These are phyloP conservation scores for Neolamprologus modestus DNA, from an alignment of 2,113 vertebrate genomes.

Conservation along the genomic window DNA sequence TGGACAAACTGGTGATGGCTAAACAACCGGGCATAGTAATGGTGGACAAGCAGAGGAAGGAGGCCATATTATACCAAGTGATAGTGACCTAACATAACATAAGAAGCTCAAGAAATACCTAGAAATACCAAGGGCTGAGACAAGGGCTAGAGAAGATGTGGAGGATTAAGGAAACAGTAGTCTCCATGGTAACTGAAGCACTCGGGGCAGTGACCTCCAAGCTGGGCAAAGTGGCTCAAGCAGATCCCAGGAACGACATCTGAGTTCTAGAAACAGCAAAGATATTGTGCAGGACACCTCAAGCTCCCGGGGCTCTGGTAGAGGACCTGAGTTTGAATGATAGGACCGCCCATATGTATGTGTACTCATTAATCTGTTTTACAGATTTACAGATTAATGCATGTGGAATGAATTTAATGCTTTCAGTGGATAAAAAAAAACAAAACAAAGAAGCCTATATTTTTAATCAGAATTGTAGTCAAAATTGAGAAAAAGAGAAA, in stretches of 20 bases:
- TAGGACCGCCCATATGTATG: background rate
- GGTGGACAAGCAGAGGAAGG: background rate
- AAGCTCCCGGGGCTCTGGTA: background rate
- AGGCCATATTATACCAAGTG: background rate
- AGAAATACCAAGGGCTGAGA: background rate
- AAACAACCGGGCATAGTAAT: background rate
- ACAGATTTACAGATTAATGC: background rate
- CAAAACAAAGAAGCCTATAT: background rate
- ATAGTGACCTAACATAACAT: background rate
- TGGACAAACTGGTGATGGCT: background rate
- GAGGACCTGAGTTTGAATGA: background rate
- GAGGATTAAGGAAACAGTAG: background rate
- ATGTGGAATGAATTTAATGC: too few relatives aligned
- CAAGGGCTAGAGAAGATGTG: background rate
- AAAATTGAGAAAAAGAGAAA: background rate
- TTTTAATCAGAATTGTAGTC: background rate
- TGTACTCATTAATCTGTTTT: background rate
- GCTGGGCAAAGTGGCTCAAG: background rate
- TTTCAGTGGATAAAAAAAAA: background rate
- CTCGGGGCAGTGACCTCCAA: accelerated
- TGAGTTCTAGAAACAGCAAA: background rate
- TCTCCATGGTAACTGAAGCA: background rate
- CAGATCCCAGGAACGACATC: background rate
- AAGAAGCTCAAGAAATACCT: background rate
- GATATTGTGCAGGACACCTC: background rate